phyloP scores from a whole-genome alignment of 2,888 invertebrate genomes.

The Pyrrhopygopsis socrates region DNA sequence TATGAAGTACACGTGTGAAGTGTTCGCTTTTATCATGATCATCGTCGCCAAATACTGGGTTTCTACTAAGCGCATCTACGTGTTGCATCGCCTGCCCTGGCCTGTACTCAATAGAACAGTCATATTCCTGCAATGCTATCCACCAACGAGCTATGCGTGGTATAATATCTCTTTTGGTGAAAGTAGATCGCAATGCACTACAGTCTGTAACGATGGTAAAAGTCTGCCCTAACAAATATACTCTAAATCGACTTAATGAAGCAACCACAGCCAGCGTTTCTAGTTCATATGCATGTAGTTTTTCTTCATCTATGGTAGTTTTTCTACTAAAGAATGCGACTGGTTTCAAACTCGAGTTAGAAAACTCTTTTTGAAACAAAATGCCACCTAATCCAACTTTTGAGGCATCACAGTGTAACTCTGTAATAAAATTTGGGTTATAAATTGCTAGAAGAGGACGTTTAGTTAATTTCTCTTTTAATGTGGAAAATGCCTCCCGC shows the following conservation, averaged over 20 bases:
- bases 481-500: neutral
- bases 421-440: neutral
- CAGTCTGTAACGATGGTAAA: conserved; percentile 72
- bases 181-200: conserved; percentile 65
- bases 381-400: neutral
- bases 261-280: conserved; percentile 63
- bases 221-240: conserved; percentile 59
- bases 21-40: no score
- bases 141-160: conserved; percentile 73
- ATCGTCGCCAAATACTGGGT: neutral
- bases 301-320: neutral
- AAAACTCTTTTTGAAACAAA: neutral
- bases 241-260: conserved; percentile 55
- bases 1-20: neutral
- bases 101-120: conserved; percentile 30
- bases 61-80: conserved; percentile 24
- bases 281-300: conserved; percentile 68
- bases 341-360: neutral
- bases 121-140: conserved; percentile 56
- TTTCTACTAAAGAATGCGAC: conserved; percentile 43
- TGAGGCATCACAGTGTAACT: neutral
- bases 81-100: neutral
- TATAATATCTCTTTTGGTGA: conserved; percentile 63
- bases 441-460: neutral
- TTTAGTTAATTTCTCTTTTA: neutral